phyloP scores from a whole-genome alignment of 2,113 vertebrate genomes.

The Trichomycterus rosablanca region DNA sequence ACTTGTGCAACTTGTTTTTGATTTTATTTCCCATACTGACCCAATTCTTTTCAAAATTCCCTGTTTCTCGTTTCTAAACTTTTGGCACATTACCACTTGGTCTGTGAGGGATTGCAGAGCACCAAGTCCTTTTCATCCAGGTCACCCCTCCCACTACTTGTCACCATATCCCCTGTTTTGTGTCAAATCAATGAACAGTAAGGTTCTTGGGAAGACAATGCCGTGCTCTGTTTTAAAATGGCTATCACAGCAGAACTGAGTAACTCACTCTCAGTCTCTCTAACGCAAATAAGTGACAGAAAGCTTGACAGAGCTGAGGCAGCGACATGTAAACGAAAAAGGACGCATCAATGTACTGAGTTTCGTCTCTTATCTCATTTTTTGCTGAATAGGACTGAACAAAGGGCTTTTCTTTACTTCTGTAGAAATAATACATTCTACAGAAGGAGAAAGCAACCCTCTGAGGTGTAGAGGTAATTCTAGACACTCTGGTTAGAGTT shows the following conservation, averaged over 20 bases:
- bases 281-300: neutral
- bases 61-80: too few species aligned
- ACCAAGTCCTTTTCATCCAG: neutral
- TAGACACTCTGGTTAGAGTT: too few species aligned
- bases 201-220: conserved; percentile 4
- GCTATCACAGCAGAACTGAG: neutral
- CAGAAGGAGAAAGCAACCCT: neutral
- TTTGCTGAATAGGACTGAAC: conserved; percentile 22
- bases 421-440: neutral
- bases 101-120: neutral
- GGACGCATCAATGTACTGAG: conserved; percentile 10
- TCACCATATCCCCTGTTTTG: neutral
- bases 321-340: conserved; percentile 35
- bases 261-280: neutral
- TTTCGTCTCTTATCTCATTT: conserved; percentile 25
- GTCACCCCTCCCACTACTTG: conserved; percentile 2
- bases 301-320: neutral
- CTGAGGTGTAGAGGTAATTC: too few species aligned
- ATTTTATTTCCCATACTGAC: too few species aligned
- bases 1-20: too few species aligned
- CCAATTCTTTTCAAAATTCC: too few species aligned
- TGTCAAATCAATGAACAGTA: conserved; percentile 21
- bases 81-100: too few species aligned
- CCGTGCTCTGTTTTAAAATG: conserved; percentile 12
- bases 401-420: neutral